Percentiles rank a stretch among this genome's conserved stretches.
These are phyloP conservation scores for Caradrina clavipalpis DNA, from an alignment of 2,888 invertebrate species.

Conservation along the genomic window DNA sequence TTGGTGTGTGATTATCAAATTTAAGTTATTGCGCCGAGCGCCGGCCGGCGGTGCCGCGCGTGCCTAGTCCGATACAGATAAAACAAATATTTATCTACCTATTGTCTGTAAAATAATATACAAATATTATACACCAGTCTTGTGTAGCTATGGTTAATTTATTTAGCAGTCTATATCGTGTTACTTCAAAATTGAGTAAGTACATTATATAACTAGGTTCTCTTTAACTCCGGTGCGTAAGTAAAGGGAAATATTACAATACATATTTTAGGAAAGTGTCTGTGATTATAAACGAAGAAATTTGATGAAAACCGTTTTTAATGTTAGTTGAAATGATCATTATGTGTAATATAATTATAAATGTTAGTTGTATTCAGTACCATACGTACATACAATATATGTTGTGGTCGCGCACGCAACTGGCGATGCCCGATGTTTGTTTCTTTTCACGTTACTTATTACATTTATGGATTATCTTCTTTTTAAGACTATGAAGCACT, in stretches of 20 bases:
- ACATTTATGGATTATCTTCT: slow-evolving; percentile 70
- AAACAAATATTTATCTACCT: slow-evolving; percentile 88
- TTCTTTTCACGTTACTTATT: slow-evolving; percentile 73
- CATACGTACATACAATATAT: slow-evolving; percentile 58
- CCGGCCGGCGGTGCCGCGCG: slow-evolving; percentile 82
- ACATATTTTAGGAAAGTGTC: slow-evolving; percentile 91
- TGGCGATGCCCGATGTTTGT: slow-evolving; percentile 60
- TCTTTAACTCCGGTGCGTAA: slow-evolving; percentile 84
- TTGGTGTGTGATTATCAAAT: slow-evolving; percentile 88
- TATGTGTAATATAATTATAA: slow-evolving; percentile 77
- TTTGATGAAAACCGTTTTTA: slow-evolving; percentile 87
- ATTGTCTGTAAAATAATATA: slow-evolving; percentile 84
- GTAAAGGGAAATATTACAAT: slow-evolving; percentile 81
- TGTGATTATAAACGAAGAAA: slow-evolving; percentile 90
- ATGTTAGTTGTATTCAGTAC: slow-evolving; percentile 78
- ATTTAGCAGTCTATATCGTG: slow-evolving; percentile 85
- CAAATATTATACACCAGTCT: slow-evolving; percentile 82
- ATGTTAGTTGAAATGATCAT: slow-evolving; percentile 82
- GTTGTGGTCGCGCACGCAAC: slow-evolving; percentile 61
- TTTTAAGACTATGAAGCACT: slow-evolving; percentile 73
- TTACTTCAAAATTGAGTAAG: slow-evolving; percentile 83
- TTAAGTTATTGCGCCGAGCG: slow-evolving; percentile 89
- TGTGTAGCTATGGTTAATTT: slow-evolving; percentile 88
- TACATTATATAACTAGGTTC: slow-evolving; percentile 81
- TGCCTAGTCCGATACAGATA: slow-evolving; percentile 90